Evolutionary conservation across 1,140 invertebrate genomes (phyloP).

Genomic region (Drosophila melanica): DNA sequence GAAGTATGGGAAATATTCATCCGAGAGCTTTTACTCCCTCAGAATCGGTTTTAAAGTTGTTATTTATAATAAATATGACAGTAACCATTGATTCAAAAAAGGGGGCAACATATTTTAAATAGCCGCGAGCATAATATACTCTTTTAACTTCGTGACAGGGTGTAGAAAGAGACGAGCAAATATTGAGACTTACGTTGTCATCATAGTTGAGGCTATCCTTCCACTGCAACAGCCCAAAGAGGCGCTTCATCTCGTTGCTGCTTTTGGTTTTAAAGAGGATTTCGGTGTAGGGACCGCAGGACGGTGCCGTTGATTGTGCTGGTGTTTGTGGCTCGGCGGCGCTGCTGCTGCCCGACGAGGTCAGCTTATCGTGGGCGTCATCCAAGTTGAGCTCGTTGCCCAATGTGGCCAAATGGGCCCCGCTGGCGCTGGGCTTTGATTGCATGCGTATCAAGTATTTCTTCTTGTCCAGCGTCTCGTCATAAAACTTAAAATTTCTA

Average conservation of each 20-base stretch:
- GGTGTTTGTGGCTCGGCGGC: constrained; percentile 51
- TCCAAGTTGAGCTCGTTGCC: constrained; percentile 79
- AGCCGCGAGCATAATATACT: no score
- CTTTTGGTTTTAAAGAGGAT: constrained; percentile 81
- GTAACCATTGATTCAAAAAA: no score
- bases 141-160: no score
- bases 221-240: constrained; percentile 79
- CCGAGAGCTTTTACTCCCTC: no score
- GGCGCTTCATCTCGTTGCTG: constrained; percentile 78
- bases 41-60: no score
- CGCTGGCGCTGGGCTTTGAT: constrained; percentile 70
- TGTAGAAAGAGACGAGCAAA: no score
- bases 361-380: constrained; percentile 63
- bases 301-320: constrained; percentile 31
- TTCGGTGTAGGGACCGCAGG: constrained; percentile 71
- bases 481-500: constrained; percentile 82
- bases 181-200: constrained; percentile 58
- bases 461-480: constrained; percentile 81
- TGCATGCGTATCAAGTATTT: constrained; percentile 83
- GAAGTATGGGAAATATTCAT: no score
- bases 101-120: no score
- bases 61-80: no score
- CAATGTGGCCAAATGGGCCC: constrained; percentile 65
- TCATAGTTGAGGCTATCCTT: constrained; percentile 80
- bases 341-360: constrained; percentile 69